Base-by-base conservation (phyloP, 2,113 vertebrate species). In the Oryzias celebensis region DNA sequence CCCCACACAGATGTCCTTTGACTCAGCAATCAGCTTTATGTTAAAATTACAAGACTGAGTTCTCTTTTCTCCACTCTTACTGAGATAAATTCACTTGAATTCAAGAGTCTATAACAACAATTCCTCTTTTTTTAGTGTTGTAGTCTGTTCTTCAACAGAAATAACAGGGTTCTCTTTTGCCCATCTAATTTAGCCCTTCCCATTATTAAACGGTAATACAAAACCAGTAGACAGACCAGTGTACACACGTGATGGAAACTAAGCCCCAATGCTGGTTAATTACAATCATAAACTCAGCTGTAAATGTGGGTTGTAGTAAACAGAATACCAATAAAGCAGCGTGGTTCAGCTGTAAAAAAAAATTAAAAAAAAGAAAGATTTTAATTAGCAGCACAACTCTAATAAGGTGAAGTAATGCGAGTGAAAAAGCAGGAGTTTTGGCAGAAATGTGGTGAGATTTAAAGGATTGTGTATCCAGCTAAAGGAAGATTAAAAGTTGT, bases 1-100 rank as follows among this genome's bases (percentile, higher is more conserved):
- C 65, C 45, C 49, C 58, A 56, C 58, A 57, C 80, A 86, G 82
- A 76, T 85, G 68, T 73, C 66, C 71, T 79, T 85, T 74, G 71
- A 80, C 78, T 56, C 24, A 60, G 52, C 20, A 26, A 58, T 63
- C 26, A 43, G 36, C 53, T 24, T 60, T 62, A 16, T 70, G 62
- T 36, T 46, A 15, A 23, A 62, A 20, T 15, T 61, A 76, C 58
- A 83, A 56, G 63, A 51, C 65, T 66, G 67, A 81, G 48, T 69
- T 16, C 36, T 62, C 44, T 5, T 50, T 66, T 43, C 43, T 57
- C 52, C 5, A 15, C 13, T 41, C 44, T 71, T 54, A 52, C 20
- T 62, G 20, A 58, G 64, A 54, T 24, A 2, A 7, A 63, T 65
- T 73, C 36, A 20, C 14, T 41, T 61, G 43, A 60, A 75, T 79